Base-by-base conservation (phyloP, 2,797 vertebrate species). In the Lepidocolaptes lacrymiger region DNA sequence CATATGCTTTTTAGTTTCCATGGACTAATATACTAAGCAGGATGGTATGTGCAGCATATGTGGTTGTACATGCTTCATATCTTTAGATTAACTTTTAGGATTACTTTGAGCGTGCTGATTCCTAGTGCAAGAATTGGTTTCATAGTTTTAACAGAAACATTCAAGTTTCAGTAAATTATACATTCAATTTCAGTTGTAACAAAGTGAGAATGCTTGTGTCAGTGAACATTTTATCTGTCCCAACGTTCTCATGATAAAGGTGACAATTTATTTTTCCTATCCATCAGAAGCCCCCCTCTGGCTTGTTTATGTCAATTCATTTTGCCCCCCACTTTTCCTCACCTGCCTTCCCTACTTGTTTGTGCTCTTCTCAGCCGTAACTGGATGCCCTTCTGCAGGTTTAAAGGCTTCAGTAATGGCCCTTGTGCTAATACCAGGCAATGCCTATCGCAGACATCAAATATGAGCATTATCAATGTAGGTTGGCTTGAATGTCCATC, bases 41-140 rank as follows among this genome's bases (percentile, higher is more conserved):
- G 13, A 15, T 48, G 12, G 12, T 49, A 37, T 1, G 1, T 48
- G 22, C 7, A 62, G 27, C 7, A 19, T 9, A 30, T 2, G 3
- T 3, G 61, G 10, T n/a, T 66, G 41, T 14, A 63, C 2, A 3
- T 15, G 6, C 28, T 77, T 76, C 6, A 28, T 44, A 76, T 36
- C 39, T 52, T 4, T 37, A 8, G 49, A 36, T 52, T 71, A 80
- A 77, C 1, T 75, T 54, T 30, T 23, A 7, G 14, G 14, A 58
- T 67, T 48, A 22, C 16, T 92, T 59, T 49, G 32, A 79, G 5
- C 28, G 21, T 54, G 20, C 24, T 67, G 34, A 69, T 83, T 12
- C 9, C 8, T 59, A 51, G 10, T 71, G 15, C 4, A 78, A 55
- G 14, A 51, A 34, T 7, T 17, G 4, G 2, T 55, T 85, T 81